Evolutionary conservation across 2,797 vertebrate genomes (phyloP), one percentile per base, ranked within the genome.

Genomic region (Sebastes goodei): DNA sequence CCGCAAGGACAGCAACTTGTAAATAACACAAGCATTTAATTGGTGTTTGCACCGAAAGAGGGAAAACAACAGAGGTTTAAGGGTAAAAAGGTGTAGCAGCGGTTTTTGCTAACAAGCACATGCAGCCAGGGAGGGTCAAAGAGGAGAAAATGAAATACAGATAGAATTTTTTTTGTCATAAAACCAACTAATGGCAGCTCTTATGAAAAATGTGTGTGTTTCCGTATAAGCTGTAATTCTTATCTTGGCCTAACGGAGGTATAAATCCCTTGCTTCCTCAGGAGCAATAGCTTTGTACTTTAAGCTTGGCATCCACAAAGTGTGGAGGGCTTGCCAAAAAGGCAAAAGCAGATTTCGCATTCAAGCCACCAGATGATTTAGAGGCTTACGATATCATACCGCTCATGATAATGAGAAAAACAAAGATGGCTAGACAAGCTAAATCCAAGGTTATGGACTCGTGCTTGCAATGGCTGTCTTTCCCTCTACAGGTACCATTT

Each of bases 1-100:
- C 38, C 3, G 1, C 49, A 59, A 78, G 79, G 80, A 14, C 80
- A 86, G 27, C 25, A 53, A 78, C 83, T 90, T 64, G 17, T 91
- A 86, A 91, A 92, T 92, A 88, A 90, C 78, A 30, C 15, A 6
- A 87, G 81, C 70, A 70, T 85, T 89, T 91, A 94, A 93, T 89
- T 88, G 83, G 80, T 84, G 76, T 82, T 91, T 88, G 69, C 68
- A 71, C 35, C 29, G 46, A 84, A 74, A 61, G 62, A 69, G 65
- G 42, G 42, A 66, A 67, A 87, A 85, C 27, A 79, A 61, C 32
- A 38, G 11, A 63, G 35, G 71, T 81, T 69, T 49, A 62, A 71
- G 67, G 65, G 71, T 67, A 83, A 14, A 76, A 65, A 64, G 42
- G 52, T 73, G 35, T 55, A 46, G 21, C 32, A 53, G 21, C 10